phyloP scores from a whole-genome alignment of 1,140 invertebrate species.

The Scaptomyza graminum region DNA sequence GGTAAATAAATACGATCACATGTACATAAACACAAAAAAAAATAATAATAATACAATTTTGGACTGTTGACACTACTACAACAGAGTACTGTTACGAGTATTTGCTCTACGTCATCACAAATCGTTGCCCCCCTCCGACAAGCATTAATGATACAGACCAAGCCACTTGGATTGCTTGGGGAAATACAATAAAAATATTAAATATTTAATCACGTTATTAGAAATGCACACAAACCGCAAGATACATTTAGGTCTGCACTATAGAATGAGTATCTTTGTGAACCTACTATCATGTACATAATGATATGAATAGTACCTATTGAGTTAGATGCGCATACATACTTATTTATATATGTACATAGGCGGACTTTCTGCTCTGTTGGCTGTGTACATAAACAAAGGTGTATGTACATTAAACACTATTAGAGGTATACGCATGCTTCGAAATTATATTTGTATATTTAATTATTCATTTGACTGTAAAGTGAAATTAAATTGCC shows the following conservation, averaged over 20 bases:
- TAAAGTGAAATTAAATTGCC: slow-evolving; percentile 13
- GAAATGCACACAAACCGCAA: slow-evolving; percentile 67
- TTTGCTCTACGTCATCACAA: slow-evolving; percentile 48
- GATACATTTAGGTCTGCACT: slow-evolving; percentile 33
- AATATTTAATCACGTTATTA: slow-evolving; percentile 81
- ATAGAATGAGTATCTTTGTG: slow-evolving; percentile 25
- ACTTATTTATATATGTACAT: slow-evolving; percentile 6
- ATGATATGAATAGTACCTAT: slow-evolving; percentile 35
- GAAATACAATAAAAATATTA: slow-evolving; percentile 78
- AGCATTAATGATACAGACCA: slow-evolving; percentile 56
- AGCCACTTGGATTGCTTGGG: slow-evolving; percentile 60
- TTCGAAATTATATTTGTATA: slow-evolving; percentile 38
- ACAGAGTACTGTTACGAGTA: slow-evolving; percentile 52
- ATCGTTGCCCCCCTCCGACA: slow-evolving; percentile 26
- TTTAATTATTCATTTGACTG: slow-evolving; percentile 51
- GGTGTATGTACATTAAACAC: slow-evolving; percentile 20
- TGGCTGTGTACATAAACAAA: slow-evolving; percentile 38
- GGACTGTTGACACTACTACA: slow-evolving; percentile 65
- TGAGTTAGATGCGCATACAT: slow-evolving; percentile 34
- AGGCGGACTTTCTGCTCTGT: slow-evolving; percentile 1
- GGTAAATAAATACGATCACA: slow-evolving; percentile 72
- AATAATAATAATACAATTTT: slow-evolving; percentile 56
- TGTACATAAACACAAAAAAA: slow-evolving; percentile 14
- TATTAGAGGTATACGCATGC: slow-evolving; percentile 10
- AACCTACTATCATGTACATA: slow-evolving; percentile 10